A percentile compares a stretch with the other conserved stretches of the same genome.
These are phyloP conservation scores for Bos javanicus DNA, from an alignment of 2,113 vertebrate species.

Conservation along the genomic window DNA sequence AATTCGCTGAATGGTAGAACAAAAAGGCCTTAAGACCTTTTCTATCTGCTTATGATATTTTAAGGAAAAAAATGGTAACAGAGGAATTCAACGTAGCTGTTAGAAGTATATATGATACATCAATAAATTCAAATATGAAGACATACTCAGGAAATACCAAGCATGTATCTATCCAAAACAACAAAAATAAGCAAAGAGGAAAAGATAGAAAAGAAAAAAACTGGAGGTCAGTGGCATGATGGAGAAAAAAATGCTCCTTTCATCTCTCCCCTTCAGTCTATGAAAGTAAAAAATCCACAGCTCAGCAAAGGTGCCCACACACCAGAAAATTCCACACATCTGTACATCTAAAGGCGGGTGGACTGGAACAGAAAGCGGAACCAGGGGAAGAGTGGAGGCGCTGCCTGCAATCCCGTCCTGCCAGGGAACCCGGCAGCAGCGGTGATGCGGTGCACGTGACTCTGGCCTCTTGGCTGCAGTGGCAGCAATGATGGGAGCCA, in stretches of 20 bases:
- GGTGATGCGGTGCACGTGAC: accelerated
- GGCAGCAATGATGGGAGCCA: neutral
- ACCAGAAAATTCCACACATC: neutral
- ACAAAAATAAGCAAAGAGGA: neutral
- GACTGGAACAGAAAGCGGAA: neutral
- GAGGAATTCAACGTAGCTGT: neutral
- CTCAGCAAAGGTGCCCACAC: neutral
- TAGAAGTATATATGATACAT: neutral
- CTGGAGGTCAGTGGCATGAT: neutral
- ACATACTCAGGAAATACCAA: slow-evolving; percentile 7
- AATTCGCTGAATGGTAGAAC: neutral
- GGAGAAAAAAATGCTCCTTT: neutral
- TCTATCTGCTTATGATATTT: neutral
- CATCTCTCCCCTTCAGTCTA: neutral
- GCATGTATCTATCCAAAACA: neutral
- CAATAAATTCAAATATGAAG: neutral
- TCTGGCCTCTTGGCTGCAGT: neutral
- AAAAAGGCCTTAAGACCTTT: neutral
- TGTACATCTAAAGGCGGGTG: neutral
- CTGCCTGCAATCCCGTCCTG: neutral
- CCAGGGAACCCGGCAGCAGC: neutral
- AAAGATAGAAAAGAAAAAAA: neutral
- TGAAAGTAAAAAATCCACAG: neutral
- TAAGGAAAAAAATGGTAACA: neutral
- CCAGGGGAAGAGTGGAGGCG: neutral